These are phyloP conservation scores for Gallinago stenura DNA, from an alignment of 2,797 vertebrate genomes.

Conservation along the genomic window DNA sequence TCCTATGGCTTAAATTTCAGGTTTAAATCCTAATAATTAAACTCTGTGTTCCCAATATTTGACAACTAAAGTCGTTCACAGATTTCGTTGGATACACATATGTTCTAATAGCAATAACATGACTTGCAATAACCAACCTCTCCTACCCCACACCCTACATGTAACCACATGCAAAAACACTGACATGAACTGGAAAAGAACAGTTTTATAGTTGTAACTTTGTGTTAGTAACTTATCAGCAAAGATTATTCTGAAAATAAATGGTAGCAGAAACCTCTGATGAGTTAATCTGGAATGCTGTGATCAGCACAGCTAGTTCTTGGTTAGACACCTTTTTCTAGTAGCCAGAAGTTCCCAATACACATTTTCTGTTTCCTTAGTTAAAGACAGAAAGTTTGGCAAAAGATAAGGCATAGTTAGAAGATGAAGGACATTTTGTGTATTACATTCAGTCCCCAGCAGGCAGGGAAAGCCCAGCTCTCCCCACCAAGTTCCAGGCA, in stretches of 20 bases:
- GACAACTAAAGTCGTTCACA: not conserved
- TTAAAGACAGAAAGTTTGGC: not conserved
- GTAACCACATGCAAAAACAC: not conserved
- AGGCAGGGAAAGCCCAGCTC: not conserved
- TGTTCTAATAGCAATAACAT: not conserved
- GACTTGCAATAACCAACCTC: not conserved
- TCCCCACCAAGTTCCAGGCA: not conserved
- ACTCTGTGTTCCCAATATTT: no score
- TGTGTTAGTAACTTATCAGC: not conserved
- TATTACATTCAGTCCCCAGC: not conserved
- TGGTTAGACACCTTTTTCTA: not conserved
- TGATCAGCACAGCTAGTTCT: not conserved
- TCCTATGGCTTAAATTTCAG: not conserved
- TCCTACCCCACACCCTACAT: not conserved
- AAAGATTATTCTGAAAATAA: not conserved
- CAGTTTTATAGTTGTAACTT: not conserved
- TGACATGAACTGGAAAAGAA: not conserved
- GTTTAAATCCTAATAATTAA: slow-evolving; percentile 15
- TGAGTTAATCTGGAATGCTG: not conserved
- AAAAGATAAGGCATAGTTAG: not conserved
- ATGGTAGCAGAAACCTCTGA: not conserved
- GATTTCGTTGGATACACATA: not conserved
- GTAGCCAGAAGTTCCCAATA: not conserved
- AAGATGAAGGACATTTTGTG: not conserved
- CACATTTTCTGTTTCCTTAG: not conserved